These are phyloP conservation scores for Cosmia trapezina DNA, from an alignment of 2,888 invertebrate species.

Conservation along the genomic window DNA sequence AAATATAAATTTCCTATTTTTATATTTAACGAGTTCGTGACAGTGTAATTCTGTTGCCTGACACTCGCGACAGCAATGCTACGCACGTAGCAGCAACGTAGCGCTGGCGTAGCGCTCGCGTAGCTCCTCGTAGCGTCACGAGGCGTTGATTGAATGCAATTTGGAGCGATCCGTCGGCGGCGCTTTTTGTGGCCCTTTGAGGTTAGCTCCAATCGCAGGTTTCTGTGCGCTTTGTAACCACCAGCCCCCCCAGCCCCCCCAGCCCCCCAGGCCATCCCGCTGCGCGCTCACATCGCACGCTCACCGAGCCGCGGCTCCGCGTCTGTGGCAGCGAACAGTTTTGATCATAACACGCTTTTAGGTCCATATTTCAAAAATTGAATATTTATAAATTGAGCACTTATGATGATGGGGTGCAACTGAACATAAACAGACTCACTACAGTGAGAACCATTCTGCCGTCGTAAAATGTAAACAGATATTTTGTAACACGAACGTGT, in stretches of 20 bases:
- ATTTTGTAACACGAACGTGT: background rate
- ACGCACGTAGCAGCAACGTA: conserved; percentile 38
- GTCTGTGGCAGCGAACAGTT: conserved; percentile 5
- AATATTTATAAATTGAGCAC: conserved; percentile 26
- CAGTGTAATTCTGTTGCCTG: background rate
- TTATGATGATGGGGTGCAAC: conserved; percentile 6
- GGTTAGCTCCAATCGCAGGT: conserved; percentile 49
- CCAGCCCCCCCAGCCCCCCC: background rate
- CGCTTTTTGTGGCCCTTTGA: conserved; percentile 59
- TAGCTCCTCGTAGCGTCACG: conserved; percentile 34
- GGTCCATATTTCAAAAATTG: background rate
- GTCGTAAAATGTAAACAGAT: background rate
- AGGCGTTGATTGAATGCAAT: conserved; percentile 56
- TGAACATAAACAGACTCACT: background rate
- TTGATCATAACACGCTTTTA: conserved; percentile 5
- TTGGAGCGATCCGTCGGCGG: conserved; percentile 30
- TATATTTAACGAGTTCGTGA: background rate
- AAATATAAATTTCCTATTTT: background rate
- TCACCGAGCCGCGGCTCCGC: conserved; percentile 1
- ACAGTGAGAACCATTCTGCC: background rate
- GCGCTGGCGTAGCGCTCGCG: conserved; percentile 31
- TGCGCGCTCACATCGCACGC: background rate
- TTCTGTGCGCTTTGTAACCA: conserved; percentile 33
- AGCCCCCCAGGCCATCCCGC: background rate
- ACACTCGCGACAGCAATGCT: background rate